A percentile compares a stretch with the other conserved stretches of the same genome.
Evolutionary conservation across 2,888 invertebrate species (phyloP).

Genomic region (Polyploca ridens): DNA sequence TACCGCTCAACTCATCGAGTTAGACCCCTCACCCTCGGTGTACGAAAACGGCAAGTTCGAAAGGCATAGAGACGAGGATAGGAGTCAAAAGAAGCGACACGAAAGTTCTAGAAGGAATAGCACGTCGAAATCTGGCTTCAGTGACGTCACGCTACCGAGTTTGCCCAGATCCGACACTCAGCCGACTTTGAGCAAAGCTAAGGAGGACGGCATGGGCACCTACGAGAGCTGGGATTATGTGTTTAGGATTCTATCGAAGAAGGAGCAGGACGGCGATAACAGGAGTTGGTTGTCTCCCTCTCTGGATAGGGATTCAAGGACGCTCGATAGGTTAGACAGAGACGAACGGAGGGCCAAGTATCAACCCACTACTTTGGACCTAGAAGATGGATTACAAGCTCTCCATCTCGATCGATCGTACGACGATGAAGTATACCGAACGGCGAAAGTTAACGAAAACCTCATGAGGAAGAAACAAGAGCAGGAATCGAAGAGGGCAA

Average conservation of each 20-base stretch:
- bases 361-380: conserved; percentile 79
- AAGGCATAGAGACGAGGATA: conserved; percentile 57
- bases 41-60: conserved; percentile 74
- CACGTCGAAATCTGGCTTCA: conserved; percentile 71
- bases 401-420: conserved; percentile 77
- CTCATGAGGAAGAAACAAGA: conserved; percentile 74
- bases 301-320: conserved; percentile 74
- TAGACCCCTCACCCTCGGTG: conserved; percentile 79
- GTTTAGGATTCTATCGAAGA: conserved; percentile 89
- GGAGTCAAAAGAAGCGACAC: conserved; percentile 51
- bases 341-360: conserved; percentile 74
- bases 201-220: conserved; percentile 87
- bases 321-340: conserved; percentile 72
- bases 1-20: conserved; percentile 87
- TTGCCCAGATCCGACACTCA: conserved; percentile 79
- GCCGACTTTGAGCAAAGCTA: conserved; percentile 79
- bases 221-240: conserved; percentile 93
- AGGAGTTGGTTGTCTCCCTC: conserved; percentile 87
- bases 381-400: conserved; percentile 84
- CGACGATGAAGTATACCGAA: conserved; percentile 72
- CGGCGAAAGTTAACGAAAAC: conserved; percentile 82
- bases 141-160: conserved; percentile 72
- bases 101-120: conserved; percentile 68
- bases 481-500: conserved; percentile 68
- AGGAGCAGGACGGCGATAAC: conserved; percentile 88